Evolutionary conservation across 2,797 vertebrate species (phyloP), one percentile per base, ranked within the genome.

Genomic region (Graptemys geographica): DNA sequence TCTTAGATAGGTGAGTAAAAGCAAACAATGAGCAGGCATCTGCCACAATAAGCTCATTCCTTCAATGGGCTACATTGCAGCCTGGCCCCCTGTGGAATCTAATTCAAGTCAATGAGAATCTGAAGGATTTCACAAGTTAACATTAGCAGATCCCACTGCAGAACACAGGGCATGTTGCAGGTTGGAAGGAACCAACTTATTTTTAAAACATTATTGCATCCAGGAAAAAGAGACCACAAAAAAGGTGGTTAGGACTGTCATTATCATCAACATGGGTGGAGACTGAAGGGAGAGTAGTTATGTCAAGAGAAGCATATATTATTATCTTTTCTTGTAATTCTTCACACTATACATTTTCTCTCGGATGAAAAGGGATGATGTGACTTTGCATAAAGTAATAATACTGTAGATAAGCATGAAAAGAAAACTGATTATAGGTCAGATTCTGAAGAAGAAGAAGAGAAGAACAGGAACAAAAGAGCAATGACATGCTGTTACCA

Each of bases 401-500:
- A 62, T 76, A 44, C 53, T 86, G 52, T 44, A 93, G 95, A 78
- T 72, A 91, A 95, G 80, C 83, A 74, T 90, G 72, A 96, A 91
- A 92, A 93, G 74, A 92, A 92, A 95, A 84, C 41, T 83, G 93
- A 96, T 91, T 96, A 91, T 76, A 96, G 96, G 94, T 96, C 96
- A 96, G 94, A 94, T 92, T 89, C 85, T 86, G 79, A 96, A 69
- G 33, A 69, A 72, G 84, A 44, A 3, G 27, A 94, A 56, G 74
- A 92, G 27, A 87, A 91, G 89, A 95, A 93, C 33, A 79, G 72
- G 96, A 96, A 96, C 93, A 97, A 97, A 97, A 89, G 87, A 95
- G 55, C 81, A 87, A 53, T 81, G 89, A 90, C 90, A 96, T 80
- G 83, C 87, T 92, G 93, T 93, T 97, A 87, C 92, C 93, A 90